phyloP scores from a whole-genome alignment of 2,888 invertebrate species.

The Choristoneura rosaceana region DNA sequence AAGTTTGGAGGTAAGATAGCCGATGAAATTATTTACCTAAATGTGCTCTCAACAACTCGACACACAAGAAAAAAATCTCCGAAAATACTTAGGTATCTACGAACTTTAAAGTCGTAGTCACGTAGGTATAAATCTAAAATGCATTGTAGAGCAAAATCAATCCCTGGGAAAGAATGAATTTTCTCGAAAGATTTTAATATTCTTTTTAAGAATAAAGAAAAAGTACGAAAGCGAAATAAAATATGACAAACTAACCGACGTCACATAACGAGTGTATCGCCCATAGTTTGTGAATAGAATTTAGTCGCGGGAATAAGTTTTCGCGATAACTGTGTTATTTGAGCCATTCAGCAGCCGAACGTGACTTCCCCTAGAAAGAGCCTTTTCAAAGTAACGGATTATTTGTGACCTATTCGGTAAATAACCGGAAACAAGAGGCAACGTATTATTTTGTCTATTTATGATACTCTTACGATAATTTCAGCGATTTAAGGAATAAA shows the following conservation, averaged over 20 bases:
- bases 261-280: constrained; percentile 9
- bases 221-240: background rate
- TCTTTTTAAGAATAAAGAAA: too few species aligned
- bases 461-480: background rate
- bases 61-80: too few species aligned
- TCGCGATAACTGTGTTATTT: constrained; percentile 40
- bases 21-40: too few species aligned
- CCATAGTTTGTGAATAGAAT: constrained; percentile 14
- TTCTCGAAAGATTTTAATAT: too few species aligned
- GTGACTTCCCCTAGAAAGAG: constrained; percentile 44
- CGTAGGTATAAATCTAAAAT: too few species aligned
- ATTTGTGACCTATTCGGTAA: constrained; percentile 34
- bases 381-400: constrained; percentile 39
- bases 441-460: constrained; percentile 13
- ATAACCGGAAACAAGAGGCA: constrained; percentile 39
- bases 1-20: too few species aligned
- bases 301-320: constrained; percentile 30
- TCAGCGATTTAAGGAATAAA: background rate
- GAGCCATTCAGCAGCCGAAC: constrained; percentile 38
- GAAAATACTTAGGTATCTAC: too few species aligned
- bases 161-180: too few species aligned
- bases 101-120: too few species aligned
- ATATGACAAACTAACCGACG: background rate
- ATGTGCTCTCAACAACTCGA: too few species aligned
- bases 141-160: too few species aligned